Percentiles rank a stretch among this genome's conserved stretches.
Evolutionary conservation across 2,888 invertebrate genomes (phyloP).

Genomic region (Pristionchus exspectatus): DNA sequence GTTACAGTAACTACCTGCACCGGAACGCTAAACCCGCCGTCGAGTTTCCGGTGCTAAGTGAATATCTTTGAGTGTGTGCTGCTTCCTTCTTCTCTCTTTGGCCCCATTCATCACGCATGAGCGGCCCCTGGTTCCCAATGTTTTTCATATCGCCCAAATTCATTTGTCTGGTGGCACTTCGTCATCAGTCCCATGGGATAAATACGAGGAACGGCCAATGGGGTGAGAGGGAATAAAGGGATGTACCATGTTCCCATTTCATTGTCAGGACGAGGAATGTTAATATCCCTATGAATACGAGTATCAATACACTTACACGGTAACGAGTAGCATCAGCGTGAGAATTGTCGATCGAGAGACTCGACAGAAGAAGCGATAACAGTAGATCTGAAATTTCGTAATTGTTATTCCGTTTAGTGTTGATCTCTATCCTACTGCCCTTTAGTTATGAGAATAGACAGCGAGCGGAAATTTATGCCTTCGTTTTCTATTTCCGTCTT

Average conservation of each 20-base stretch:
- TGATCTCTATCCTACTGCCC: background rate
- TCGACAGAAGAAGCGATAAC: slow-evolving; percentile 53
- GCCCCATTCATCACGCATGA: slow-evolving; percentile 26
- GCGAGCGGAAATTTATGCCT: background rate
- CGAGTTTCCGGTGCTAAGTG: slow-evolving; percentile 26
- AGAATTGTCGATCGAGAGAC: slow-evolving; percentile 47
- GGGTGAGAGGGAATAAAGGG: background rate
- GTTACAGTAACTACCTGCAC: background rate
- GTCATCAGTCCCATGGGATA: background rate
- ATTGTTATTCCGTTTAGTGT: background rate
- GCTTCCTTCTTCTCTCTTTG: slow-evolving; percentile 14
- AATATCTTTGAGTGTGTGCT: slow-evolving; percentile 11
- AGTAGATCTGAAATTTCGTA: slow-evolving; percentile 15
- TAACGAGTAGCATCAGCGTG: slow-evolving; percentile 43
- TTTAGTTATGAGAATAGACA: background rate
- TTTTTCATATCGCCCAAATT: slow-evolving; percentile 29
- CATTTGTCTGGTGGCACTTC: slow-evolving; percentile 12
- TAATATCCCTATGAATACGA: no score
- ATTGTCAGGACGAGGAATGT: no score
- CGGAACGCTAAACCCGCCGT: background rate
- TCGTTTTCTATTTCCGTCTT: background rate
- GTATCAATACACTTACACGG: slow-evolving; percentile 36
- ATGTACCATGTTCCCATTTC: no score
- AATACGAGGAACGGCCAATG: background rate
- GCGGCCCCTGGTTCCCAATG: slow-evolving; percentile 3